These are phyloP conservation scores for Rhingia campestris DNA, from an alignment of 2,888 invertebrate genomes.

Conservation along the genomic window DNA sequence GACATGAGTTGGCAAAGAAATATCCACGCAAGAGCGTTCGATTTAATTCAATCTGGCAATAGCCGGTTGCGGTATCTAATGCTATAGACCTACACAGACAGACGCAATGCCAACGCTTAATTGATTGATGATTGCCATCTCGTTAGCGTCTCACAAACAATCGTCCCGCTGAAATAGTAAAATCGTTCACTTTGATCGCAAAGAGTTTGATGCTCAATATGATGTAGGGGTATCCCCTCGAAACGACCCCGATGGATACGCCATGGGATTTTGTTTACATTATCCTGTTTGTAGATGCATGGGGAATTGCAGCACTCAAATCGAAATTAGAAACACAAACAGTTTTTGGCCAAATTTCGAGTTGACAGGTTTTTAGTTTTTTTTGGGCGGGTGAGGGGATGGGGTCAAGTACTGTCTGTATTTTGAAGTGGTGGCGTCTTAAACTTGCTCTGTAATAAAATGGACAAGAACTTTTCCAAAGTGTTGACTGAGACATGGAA, in stretches of 20 bases:
- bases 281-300: constrained; percentile 47
- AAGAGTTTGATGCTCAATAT: constrained; percentile 39
- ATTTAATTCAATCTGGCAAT: constrained; percentile 34
- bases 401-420: constrained; percentile 31
- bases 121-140: constrained; percentile 70
- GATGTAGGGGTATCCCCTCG: constrained; percentile 1
- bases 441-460: constrained; percentile 50
- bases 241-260: background rate
- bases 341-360: constrained; percentile 36
- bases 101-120: constrained; percentile 35
- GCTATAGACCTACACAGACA: constrained; percentile 10
- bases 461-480: constrained; percentile 53
- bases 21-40: constrained; percentile 22
- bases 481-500: constrained; percentile 31
- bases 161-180: constrained; percentile 6
- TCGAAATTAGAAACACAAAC: constrained; percentile 54
- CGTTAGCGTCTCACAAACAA: constrained; percentile 47
- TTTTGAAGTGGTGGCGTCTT: constrained; percentile 39
- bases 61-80: background rate
- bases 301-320: constrained; percentile 54
- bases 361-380: constrained; percentile 50
- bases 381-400: background rate
- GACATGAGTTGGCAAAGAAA: constrained; percentile 43
- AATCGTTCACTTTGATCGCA: constrained; percentile 56
- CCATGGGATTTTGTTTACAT: constrained; percentile 32